Base-by-base conservation (phyloP, 2,113 vertebrate species). In the Laticauda laticaudata region DNA sequence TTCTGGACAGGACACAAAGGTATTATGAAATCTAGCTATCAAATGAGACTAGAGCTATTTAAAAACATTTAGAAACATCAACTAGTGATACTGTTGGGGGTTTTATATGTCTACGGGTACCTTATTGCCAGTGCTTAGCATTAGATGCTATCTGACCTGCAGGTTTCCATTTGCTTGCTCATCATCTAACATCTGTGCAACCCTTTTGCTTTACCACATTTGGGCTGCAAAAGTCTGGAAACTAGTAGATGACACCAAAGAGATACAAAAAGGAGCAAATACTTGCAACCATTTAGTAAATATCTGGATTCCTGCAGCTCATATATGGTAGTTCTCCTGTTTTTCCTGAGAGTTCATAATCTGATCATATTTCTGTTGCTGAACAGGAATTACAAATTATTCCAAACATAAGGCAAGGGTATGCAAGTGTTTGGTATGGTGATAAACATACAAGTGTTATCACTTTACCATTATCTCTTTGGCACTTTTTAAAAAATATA, bases 401-500 rank as follows among this genome's bases (percentile, higher is more conserved):
- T 64, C 69, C 86, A 92, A 43, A 88, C 4, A 90, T 93, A 90
- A 39, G 54, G 39, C 54, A 92, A 89, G 88, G 89, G 53, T 90
- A 39, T 95, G 91, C 93, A 59, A 91, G 48, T 94, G 87, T 94
- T 96, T 59, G 92, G 69, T 48, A 29, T 91, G 51, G 91, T 59
- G 89, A 54, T 90, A 93, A 90, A 93, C 55, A 55, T 48, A 2
- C 0, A 48, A 92, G 91, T 94, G 43, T 86, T 93, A 90, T 89
- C 86, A 95, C 29, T 93, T 18, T 96, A 24, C 91, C 91, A 95
- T 23, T 95, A 96, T 97, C 93, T 93, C 94, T 93, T 91, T 92
- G 95, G 92, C 95, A 96, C 95, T 97, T 96, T 97, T 97, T 96
- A 9, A 51, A 51, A 51, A 51, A 51, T 51, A 51, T 51, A 97